These are phyloP conservation scores for Agrypnus murinus DNA, from an alignment of 2,888 invertebrate genomes.

Conservation along the genomic window DNA sequence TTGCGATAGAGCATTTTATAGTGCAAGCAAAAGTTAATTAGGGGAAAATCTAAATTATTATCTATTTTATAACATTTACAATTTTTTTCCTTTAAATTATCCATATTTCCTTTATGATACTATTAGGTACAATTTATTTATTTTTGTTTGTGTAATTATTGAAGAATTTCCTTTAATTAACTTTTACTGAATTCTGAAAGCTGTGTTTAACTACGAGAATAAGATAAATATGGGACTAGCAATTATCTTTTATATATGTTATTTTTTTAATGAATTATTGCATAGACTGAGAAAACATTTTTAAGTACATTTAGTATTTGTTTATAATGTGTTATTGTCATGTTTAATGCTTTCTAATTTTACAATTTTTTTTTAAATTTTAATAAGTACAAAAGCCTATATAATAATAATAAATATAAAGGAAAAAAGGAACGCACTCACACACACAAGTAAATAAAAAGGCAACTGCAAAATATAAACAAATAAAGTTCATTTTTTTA, in stretches of 20 bases:
- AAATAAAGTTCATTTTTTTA: constrained; percentile 38
- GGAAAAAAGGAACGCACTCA: neutral
- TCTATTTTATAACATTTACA: neutral
- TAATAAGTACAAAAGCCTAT: constrained; percentile 32
- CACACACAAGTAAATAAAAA: constrained; percentile 4
- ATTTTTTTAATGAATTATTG: constrained; percentile 49
- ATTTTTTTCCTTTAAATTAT: neutral
- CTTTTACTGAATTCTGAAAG: constrained; percentile 47
- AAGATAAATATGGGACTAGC: constrained; percentile 52
- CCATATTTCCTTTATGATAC: no score
- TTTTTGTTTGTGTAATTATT: no score
- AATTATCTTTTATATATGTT: constrained; percentile 42
- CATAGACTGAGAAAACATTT: constrained; percentile 48
- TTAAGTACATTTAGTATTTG: constrained; percentile 48
- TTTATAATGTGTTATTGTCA: constrained; percentile 51
- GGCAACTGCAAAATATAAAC: constrained; percentile 17
- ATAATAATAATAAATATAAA: constrained; percentile 21
- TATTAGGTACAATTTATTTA: no score
- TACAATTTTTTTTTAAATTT: constrained; percentile 30
- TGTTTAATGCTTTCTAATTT: constrained; percentile 48
- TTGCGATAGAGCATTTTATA: constrained; percentile 51
- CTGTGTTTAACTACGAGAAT: constrained; percentile 52
- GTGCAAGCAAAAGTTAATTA: constrained; percentile 45
- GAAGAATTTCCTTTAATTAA: constrained; percentile 35
- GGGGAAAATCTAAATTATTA: constrained; percentile 10